phyloP scores from a whole-genome alignment of 1,140 invertebrate species.

The Theocolax elegans region DNA sequence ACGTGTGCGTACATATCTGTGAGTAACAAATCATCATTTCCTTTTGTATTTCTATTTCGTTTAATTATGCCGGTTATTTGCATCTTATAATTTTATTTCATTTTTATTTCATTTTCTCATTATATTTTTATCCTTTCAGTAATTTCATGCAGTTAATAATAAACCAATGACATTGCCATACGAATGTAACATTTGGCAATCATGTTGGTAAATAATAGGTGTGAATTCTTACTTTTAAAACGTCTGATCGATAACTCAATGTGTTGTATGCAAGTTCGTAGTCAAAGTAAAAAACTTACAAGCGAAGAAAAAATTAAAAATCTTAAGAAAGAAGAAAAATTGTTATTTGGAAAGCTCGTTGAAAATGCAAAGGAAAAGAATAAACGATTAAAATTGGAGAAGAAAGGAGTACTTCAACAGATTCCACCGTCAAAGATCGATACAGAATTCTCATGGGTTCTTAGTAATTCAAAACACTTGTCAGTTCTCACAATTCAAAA shows the following conservation, averaged over 20 bases:
- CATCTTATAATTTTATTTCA: neutral
- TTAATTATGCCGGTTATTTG: neutral
- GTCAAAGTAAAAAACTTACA: neutral
- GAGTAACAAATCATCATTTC: too few relatives aligned
- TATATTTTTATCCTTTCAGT: neutral
- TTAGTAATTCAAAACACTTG: too few relatives aligned
- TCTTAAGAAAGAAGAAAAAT: slow-evolving; percentile 47
- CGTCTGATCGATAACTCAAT: neutral
- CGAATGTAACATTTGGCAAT: neutral
- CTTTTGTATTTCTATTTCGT: too few relatives aligned
- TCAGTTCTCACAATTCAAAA: too few relatives aligned
- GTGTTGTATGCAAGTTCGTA: neutral
- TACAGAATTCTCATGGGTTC: slow-evolving; percentile 27
- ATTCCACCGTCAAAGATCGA: neutral
- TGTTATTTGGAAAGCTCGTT: slow-evolving; percentile 48
- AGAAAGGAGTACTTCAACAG: slow-evolving; percentile 7
- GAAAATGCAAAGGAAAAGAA: slow-evolving; percentile 50
- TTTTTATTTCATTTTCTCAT: neutral
- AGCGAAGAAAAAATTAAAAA: slow-evolving; percentile 31
- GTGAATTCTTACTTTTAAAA: slow-evolving; percentile 22
- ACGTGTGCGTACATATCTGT: too few relatives aligned
- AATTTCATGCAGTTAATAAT: neutral
- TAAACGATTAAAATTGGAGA: slow-evolving; percentile 43
- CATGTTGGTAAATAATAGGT: neutral
- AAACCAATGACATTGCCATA: too few relatives aligned